phyloP scores from a whole-genome alignment of 2,888 invertebrate species.

The Rotaria macrura region DNA sequence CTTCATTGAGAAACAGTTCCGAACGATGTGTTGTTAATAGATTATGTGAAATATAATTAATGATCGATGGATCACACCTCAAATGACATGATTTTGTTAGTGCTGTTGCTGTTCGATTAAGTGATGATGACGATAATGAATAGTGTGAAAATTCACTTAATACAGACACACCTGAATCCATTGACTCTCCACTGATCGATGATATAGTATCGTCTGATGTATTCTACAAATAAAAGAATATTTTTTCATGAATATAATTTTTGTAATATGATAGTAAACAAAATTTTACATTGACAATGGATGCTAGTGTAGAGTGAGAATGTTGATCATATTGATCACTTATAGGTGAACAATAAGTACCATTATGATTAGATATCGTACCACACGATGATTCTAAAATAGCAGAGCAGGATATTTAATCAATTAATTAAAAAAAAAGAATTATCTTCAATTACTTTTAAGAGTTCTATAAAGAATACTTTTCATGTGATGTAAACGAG shows the following conservation, averaged over 20 bases:
- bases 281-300: not conserved
- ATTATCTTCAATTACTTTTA: not conserved
- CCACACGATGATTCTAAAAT: not conserved
- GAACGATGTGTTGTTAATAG: not conserved
- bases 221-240: not conserved
- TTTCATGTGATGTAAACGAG: not conserved
- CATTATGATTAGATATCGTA: not conserved
- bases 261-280: not conserved
- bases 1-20: not conserved
- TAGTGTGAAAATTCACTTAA: not conserved
- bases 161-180: not conserved
- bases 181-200: not conserved
- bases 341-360: not conserved
- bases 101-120: not conserved
- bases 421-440: no score
- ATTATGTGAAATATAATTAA: not conserved
- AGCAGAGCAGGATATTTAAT: no score
- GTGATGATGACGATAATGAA: not conserved
- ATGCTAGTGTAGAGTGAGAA: not conserved
- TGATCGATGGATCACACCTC: constrained; percentile 10
- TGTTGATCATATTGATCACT: not conserved
- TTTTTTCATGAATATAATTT: no score
- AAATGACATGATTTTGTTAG: not conserved
- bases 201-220: not conserved
- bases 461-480: not conserved